A percentile compares a stretch with the other conserved stretches of the same genome.
phyloP scores from a whole-genome alignment of 2,113 vertebrate genomes.

The Misgurnus mizolepis region DNA sequence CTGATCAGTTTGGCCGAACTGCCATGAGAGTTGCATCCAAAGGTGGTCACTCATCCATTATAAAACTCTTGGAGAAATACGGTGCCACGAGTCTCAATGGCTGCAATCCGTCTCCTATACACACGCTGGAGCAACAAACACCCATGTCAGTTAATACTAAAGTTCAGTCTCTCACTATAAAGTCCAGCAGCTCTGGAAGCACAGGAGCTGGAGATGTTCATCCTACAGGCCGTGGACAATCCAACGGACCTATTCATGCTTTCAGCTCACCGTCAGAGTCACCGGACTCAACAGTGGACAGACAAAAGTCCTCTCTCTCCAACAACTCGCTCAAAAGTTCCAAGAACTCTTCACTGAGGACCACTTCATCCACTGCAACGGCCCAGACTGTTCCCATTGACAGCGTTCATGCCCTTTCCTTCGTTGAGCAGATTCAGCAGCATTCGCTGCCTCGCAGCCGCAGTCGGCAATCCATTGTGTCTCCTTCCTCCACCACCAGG shows the following conservation, averaged over 20 bases:
- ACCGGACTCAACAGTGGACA: conserved; percentile 92
- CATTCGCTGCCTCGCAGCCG: conserved; percentile 93
- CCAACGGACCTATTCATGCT: conserved; percentile 89
- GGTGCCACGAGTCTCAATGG: conserved; percentile 89
- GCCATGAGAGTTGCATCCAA: conserved; percentile 98
- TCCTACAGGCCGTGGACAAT: conserved; percentile 80
- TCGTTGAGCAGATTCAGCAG: conserved; percentile 96
- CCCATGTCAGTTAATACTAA: conserved; percentile 82
- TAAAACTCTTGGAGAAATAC: conserved; percentile 93
- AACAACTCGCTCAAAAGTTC: conserved; percentile 97
- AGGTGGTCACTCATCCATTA: conserved; percentile 90
- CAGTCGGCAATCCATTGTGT: conserved; percentile 94
- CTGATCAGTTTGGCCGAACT: conserved; percentile 95
- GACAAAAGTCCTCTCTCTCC: conserved; percentile 93
- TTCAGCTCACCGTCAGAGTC: conserved; percentile 97
- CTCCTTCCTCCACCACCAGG: conserved; percentile 90
- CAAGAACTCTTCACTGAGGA: conserved; percentile 93
- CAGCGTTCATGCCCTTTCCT: conserved; percentile 89
- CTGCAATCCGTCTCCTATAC: conserved; percentile 91
- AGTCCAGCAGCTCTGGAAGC: conserved; percentile 95
- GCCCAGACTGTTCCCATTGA: conserved; percentile 97
- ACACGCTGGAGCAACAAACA: conserved; percentile 92
- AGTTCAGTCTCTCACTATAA: conserved; percentile 90
- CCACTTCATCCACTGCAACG: conserved; percentile 92
- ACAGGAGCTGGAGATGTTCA: conserved; percentile 88